Evolutionary conservation across 2,113 vertebrate genomes (phyloP), one percentile per base, ranked within the genome.

Genomic region (Tragulus kanchil): DNA sequence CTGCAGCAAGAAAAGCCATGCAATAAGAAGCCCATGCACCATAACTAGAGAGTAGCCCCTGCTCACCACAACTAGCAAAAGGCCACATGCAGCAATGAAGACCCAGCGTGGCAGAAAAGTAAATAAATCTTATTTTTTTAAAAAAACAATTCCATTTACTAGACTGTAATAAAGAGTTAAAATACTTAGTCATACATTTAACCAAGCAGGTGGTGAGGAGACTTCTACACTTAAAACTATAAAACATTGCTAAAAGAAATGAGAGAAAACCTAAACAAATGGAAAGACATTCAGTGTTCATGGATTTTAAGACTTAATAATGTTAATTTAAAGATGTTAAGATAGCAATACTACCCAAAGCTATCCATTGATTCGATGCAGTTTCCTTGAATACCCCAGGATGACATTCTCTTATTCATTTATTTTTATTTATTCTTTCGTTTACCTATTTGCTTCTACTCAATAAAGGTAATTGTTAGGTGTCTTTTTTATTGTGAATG

Each of bases 391-490:
- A 21, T n/a, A 82, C 0, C 1, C 16, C 6, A 17, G 23, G 31
- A 84, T 78, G 48, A 91, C 90, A 78, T 86, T 73, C 25, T 69
- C n/a, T 78, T 82, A 21, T 64, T 71, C 15, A 77, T 31, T 42
- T 90, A 94, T 59, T 67, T 93, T 87, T 88, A n/a, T 87, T 95
- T 45, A 86, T 54, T 50, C 12, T 90, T 85, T 54, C 28, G n/a
- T 71, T 61, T 92, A 71, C 15, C n/a, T 64, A 75, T 92, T 25
- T 92, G 50, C 23, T 77, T 88, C 23, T 95, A 36, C 54, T 93
- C 23, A 36, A 42, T 64, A 64, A n/a, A 93, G 78, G 25, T 56
- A 78, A 56, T 83, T 61, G 36, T 19, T 69, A 69, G 69, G 67
- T 71, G 13, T 11, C 8, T 65, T 86, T 75, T 93, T 93, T 95